Base-by-base conservation (phyloP, 1,140 invertebrate genomes). In the Aleiodes sp. region DNA sequence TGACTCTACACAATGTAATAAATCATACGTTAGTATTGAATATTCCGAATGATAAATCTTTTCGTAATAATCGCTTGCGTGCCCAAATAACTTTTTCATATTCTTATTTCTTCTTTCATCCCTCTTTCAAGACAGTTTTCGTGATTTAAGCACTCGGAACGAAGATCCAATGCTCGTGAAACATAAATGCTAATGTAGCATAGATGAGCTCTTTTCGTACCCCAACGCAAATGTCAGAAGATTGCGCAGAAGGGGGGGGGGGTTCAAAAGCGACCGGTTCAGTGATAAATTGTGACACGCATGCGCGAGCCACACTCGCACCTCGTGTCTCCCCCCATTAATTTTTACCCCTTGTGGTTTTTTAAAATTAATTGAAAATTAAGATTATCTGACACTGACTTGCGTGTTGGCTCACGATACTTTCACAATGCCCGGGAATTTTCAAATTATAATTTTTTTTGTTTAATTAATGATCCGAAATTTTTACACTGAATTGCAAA, bases 311-410 rank as follows among this genome's bases (percentile, higher is more conserved):
- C 60, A 24, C 31, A 26, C 73, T 76, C 73, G 61, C 75, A 61
- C 57, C 75, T 76, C 72, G 73, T 80, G 75, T 70, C 37, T n/a
- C n/a, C n/a, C n/a, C n/a, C 43, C 67, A 73, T 76, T 76, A 76
- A 75, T 76, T 76, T 76, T 67, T 35, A 56, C 31, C 33, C 19
- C 56, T 33, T 19, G 56, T 3, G 39, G 39, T 43, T 43, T 43
- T 43, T 2, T 68, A 57, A 71, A 75, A 78, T 80, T 76, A 80
- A 80, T 80, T 79, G 75, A 72, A 77, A 79, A 80, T 78, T 76
- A 78, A 76, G 70, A 67, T 43, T 29, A 39, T 52, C 29, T 63
- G 60, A 64, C 59, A 35, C 8, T 35, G 43, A 16, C 59, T 70
- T 41, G 68, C 68, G 43, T 62, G 57, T 41, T 24, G 24, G n/a